Percentiles rank a stretch among this genome's conserved stretches.
Conservation (phyloP, 1,140 invertebrate genomes). For the Eumaeus atala region DNA sequence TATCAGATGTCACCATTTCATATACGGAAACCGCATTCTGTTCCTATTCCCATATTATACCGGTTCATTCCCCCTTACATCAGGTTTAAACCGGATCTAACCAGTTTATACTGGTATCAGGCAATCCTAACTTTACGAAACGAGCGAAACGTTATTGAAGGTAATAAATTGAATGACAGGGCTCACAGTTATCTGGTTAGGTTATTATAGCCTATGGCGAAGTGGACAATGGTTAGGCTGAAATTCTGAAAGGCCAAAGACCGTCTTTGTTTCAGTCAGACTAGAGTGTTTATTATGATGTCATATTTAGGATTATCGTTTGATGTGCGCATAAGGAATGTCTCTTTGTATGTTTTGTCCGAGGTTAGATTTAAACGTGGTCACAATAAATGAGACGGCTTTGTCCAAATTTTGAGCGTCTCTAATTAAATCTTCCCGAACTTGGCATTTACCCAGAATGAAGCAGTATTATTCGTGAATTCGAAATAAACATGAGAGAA, state of each 20-base stretch:
- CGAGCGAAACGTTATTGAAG: conserved; percentile 28
- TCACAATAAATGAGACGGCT: too few species aligned
- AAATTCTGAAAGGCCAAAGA: neutral
- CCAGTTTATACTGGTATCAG: conserved; percentile 44
- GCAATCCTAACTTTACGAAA: conserved; percentile 33
- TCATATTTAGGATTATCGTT: neutral
- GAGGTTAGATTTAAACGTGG: too few species aligned
- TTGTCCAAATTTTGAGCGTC: too few species aligned
- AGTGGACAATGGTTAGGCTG: conserved; percentile 52
- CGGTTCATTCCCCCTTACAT: conserved; percentile 61
- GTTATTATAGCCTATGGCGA: conserved; percentile 43
- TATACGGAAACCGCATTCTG: conserved; percentile 60
- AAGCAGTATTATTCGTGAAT: too few species aligned
- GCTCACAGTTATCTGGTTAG: conserved; percentile 36
- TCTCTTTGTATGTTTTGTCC: too few species aligned
- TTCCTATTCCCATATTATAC: conserved; percentile 57
- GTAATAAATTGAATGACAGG: conserved; percentile 39
- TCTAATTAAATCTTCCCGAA: too few species aligned
- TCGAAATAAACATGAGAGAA: too few species aligned
- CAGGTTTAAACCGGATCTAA: conserved; percentile 47
- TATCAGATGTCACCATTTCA: conserved; percentile 57
- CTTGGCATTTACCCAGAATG: neutral
- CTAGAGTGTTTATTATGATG: neutral
- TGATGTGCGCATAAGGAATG: too few species aligned
- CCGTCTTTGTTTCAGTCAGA: neutral